These are phyloP conservation scores for Proisotoma minuta DNA, from an alignment of 2,888 invertebrate genomes.

Conservation along the genomic window DNA sequence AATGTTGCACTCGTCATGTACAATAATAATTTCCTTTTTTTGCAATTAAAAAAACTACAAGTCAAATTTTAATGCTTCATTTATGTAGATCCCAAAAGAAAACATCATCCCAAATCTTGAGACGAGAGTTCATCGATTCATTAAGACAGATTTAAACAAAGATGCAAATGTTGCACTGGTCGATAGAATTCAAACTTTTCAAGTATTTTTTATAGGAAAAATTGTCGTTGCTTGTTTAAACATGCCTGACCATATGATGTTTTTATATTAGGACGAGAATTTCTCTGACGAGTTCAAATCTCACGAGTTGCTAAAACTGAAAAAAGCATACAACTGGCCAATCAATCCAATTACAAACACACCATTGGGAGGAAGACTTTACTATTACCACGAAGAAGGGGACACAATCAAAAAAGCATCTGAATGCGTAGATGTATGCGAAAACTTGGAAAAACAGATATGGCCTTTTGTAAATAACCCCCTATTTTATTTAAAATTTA, in stretches of 20 bases:
- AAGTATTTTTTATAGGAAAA: constrained; percentile 11
- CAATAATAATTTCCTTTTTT: not conserved
- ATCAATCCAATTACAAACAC: constrained; percentile 40
- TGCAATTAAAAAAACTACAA: too few relatives aligned
- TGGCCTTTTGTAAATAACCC: constrained; percentile 43
- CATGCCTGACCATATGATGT: not conserved
- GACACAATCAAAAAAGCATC: too few relatives aligned
- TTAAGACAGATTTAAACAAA: constrained; percentile 37
- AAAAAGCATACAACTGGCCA: constrained; percentile 42
- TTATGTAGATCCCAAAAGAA: constrained; percentile 17
- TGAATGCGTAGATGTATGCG: constrained; percentile 26
- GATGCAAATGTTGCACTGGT: constrained; percentile 8
- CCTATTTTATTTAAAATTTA: too few relatives aligned
- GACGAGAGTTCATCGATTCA: constrained; percentile 30
- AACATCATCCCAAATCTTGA: constrained; percentile 26
- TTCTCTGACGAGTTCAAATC: constrained; percentile 15
- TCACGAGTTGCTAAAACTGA: constrained; percentile 29
- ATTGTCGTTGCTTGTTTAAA: not conserved
- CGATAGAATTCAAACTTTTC: constrained; percentile 36
- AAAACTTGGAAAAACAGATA: too few relatives aligned
- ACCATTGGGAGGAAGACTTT: constrained; percentile 40
- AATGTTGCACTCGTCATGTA: constrained; percentile 16
- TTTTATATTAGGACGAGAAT: constrained; percentile 28
- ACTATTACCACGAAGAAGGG: constrained; percentile 15
- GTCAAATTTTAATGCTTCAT: not conserved